Conservation (phyloP, 2,888 invertebrate genomes). For the Megamerina dolium region DNA sequence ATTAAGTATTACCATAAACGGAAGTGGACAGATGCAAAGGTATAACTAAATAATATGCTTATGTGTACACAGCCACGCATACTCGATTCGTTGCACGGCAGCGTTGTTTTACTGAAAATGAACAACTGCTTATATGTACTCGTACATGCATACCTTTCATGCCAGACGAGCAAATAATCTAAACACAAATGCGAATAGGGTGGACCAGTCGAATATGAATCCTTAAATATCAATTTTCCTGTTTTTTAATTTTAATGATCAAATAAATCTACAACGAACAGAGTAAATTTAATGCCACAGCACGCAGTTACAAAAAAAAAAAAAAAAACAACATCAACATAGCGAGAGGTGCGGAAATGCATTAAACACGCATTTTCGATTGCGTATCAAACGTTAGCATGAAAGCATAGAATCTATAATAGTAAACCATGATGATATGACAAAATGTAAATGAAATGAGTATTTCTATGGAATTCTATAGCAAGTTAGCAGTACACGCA, state of each 20-base stretch:
- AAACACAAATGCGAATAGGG: background rate
- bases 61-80: conserved; percentile 1
- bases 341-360: too few species aligned
- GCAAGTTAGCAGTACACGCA: too few species aligned
- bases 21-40: conserved; percentile 42
- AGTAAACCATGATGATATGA: too few species aligned
- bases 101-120: conserved; percentile 11
- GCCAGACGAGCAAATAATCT: too few species aligned
- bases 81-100: background rate
- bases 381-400: conserved; percentile 23
- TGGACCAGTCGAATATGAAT: too few species aligned
- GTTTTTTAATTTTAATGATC: too few species aligned
- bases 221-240: too few species aligned
- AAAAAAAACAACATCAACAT: too few species aligned
- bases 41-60: background rate
- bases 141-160: conserved; percentile 4
- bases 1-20: background rate
- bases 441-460: too few species aligned
- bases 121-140: conserved; percentile 14
- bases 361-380: conserved; percentile 40
- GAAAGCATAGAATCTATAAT: conserved; percentile 25
- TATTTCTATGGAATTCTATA: too few species aligned
- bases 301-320: conserved; percentile 16
- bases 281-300: conserved; percentile 16
- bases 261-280: too few species aligned